Percentiles rank a stretch among this genome's conserved stretches.
Evolutionary conservation across 2,888 invertebrate species (phyloP).

Genomic region (Amphipoea lucens): DNA sequence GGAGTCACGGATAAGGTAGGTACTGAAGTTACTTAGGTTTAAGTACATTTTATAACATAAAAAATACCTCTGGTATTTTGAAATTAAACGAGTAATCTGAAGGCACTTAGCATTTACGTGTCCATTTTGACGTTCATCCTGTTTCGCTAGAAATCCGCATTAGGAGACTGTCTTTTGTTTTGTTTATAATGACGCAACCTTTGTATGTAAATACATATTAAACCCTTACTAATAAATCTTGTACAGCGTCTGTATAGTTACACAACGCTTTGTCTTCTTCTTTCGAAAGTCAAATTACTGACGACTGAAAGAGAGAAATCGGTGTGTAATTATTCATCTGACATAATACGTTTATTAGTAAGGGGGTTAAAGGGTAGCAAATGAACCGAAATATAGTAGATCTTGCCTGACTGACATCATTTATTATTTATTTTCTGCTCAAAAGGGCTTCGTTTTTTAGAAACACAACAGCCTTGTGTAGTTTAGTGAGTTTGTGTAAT

Average conservation of each 20-base stretch:
- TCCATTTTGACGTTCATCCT: background rate
- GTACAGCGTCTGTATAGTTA: no score
- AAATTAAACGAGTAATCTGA: constrained; percentile 11
- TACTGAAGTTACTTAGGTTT: constrained; percentile 41
- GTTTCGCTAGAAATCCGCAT: background rate
- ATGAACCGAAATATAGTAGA: constrained; percentile 10
- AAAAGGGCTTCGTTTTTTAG: constrained; percentile 1
- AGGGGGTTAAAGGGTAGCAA: background rate
- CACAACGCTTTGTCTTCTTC: no score
- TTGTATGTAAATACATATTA: constrained; percentile 13
- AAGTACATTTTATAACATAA: constrained; percentile 18
- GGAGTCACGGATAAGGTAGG: constrained; percentile 24
- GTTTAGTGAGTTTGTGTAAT: constrained; percentile 2
- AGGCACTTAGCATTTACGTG: background rate
- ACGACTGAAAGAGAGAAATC: no score
- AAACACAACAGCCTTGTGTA: constrained; percentile 21
- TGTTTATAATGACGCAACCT: background rate
- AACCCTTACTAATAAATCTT: no score
- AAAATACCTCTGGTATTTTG: constrained; percentile 5
- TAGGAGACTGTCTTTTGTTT: background rate
- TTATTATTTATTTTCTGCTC: constrained; percentile 11
- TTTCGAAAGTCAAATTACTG: no score
- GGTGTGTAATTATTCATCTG: no score
- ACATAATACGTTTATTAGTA: no score
- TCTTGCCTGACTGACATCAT: background rate